These are phyloP conservation scores for Promerops cafer DNA, from an alignment of 2,113 vertebrate species.

Conservation along the genomic window DNA sequence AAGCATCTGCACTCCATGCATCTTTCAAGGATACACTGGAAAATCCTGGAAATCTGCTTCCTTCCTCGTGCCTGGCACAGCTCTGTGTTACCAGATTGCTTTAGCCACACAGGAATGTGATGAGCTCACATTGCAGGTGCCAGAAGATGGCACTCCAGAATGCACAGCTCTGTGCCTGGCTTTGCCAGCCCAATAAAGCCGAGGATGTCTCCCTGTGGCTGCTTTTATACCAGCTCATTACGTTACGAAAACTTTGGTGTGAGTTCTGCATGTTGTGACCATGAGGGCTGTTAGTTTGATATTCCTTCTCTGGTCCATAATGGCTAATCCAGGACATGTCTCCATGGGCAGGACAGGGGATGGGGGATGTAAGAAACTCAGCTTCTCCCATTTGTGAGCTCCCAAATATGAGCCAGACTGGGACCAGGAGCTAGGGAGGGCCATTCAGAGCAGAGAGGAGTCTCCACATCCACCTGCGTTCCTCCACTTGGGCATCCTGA, in stretches of 20 bases:
- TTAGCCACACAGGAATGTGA: background rate
- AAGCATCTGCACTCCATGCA: background rate
- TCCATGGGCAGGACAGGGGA: accelerated
- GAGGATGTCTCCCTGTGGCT: constrained; percentile 53
- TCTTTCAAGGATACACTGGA: background rate
- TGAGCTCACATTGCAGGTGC: background rate
- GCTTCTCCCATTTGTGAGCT: background rate
- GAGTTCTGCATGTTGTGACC: background rate
- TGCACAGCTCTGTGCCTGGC: background rate
- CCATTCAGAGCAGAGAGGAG: background rate
- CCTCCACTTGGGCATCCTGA: background rate
- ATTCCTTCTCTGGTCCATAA: background rate
- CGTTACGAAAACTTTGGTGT: background rate
- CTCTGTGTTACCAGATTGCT: background rate
- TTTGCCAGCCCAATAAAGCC: background rate
- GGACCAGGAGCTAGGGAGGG: background rate
- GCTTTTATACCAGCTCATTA: constrained; percentile 51
- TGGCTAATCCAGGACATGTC: background rate
- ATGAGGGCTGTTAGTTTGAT: background rate
- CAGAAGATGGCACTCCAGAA: constrained; percentile 65
- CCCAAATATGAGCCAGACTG: background rate
- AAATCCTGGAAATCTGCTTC: background rate
- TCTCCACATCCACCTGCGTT: background rate
- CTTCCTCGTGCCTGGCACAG: background rate
- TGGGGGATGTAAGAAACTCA: accelerated